These are phyloP conservation scores for Scaptomyza parva DNA, from an alignment of 2,888 invertebrate species.

Conservation along the genomic window DNA sequence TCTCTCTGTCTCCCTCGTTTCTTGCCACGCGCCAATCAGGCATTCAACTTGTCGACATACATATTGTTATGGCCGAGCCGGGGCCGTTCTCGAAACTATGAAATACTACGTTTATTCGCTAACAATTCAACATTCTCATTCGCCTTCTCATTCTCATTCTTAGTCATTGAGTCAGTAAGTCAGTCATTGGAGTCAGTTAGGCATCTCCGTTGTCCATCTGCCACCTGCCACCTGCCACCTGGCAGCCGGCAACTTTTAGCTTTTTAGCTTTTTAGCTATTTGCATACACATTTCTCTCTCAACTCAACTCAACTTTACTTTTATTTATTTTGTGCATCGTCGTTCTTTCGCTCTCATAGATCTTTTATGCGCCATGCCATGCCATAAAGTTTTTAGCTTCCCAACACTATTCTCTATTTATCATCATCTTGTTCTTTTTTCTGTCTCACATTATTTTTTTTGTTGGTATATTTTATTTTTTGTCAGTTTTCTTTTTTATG, in stretches of 20 bases:
- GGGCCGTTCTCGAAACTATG: too few species aligned
- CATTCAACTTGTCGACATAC: conserved; percentile 16
- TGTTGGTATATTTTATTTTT: conserved; percentile 1
- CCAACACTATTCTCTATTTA: conserved; percentile 37
- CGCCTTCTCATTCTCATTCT: conserved; percentile 31
- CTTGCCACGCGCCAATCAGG: not conserved
- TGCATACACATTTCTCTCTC: conserved; percentile 54
- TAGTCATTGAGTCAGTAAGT: conserved; percentile 26
- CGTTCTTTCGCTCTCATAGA: conserved; percentile 31
- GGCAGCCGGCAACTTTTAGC: conserved; percentile 46
- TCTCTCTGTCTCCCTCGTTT: not conserved
- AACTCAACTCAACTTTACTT: conserved; percentile 62
- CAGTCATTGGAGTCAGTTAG: conserved; percentile 44
- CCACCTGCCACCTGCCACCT: conserved; percentile 72
- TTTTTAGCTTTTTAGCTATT: conserved; percentile 68
- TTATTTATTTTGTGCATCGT: conserved; percentile 10
- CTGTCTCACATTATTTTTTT: not conserved
- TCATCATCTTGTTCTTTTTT: too few species aligned
- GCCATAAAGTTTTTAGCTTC: conserved; percentile 37
- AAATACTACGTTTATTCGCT: conserved; percentile 71
- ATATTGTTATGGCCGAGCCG: conserved; percentile 22
- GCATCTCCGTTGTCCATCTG: conserved; percentile 73
- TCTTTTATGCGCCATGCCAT: conserved; percentile 38
- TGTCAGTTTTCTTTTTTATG: conserved; percentile 20
- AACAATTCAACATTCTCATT: conserved; percentile 73